Base-by-base conservation (phyloP, 2,888 invertebrate species). In the Crocallis elinguaria region DNA sequence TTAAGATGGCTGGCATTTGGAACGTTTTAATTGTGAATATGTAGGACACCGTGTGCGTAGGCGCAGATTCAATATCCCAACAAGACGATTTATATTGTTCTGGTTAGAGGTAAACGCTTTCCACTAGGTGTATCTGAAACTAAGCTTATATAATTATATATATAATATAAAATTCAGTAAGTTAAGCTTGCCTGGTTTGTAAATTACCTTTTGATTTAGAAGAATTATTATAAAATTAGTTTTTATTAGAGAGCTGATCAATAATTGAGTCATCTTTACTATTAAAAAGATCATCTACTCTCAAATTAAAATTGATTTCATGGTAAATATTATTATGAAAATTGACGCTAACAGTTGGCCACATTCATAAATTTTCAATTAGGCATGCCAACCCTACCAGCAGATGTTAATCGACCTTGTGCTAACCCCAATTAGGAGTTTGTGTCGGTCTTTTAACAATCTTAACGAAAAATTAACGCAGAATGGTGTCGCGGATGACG, bases 381-480 rank as follows among this genome's bases (percentile, higher is more conserved):
- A 49, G 16, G 8, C 38, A 56, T 65, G 67, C 23, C 76, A 76
- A 56, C 74, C 69, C 77, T 78, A 66, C 63, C 49, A 58, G 62
- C 68, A 67, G 57, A 74, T 73, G 73, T 70, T 71, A 73, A 79
- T 76, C 75, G 77, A 83, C 82, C 80, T 82, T 75, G 71, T 70
- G 73, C 70, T 79, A 82, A 80, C 84, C 80, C 78, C 83, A 87
- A 85, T 87, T 85, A 75, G 75, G 75, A 75, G 77, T 83, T 84
- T 82, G 79, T 77, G 73, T 78, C 74, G 78, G 77, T 73, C 78
- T 77, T 75, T 77, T 82, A 86, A 84, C 85, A 76, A 82, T 79
- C 77, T 76, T 75, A 77, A 79, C 82, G 71, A 83, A 85, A 84
- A 86, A 85, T 86, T 85, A 83, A 83, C 83, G 75, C 79, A 37